Conservation (phyloP, 2,797 vertebrate genomes). For the Galago senegalensis region DNA sequence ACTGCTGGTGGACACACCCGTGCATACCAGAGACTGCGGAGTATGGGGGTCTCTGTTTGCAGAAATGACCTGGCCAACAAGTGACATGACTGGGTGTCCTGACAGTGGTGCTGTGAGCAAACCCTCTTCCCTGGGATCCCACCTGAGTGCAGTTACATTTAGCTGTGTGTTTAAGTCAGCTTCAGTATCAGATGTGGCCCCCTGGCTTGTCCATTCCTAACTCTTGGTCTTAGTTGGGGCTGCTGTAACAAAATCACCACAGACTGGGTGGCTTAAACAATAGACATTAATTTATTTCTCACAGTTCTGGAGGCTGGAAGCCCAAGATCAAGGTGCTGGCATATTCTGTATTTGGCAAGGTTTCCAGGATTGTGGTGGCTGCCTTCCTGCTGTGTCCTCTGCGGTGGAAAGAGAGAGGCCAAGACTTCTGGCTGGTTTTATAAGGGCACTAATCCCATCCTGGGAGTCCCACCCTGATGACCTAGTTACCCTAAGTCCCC, state of each 20-base stretch:
- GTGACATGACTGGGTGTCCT: not conserved
- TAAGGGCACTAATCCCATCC: not conserved
- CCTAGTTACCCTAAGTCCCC: no score
- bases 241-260: not conserved
- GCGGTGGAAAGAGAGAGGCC: not conserved
- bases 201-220: not conserved
- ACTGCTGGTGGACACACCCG: accelerated
- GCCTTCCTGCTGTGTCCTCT: not conserved
- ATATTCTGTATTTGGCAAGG: accelerated
- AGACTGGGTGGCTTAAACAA: not conserved
- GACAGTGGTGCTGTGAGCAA: accelerated
- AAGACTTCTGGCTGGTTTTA: not conserved
- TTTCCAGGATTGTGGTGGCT: accelerated
- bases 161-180: not conserved
- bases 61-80: accelerated
- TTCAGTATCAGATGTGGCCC: accelerated
- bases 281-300: no score
- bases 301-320: not conserved
- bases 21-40: not conserved
- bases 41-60: accelerated
- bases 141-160: not conserved
- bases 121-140: not conserved
- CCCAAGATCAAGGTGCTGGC: not conserved
- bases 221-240: not conserved
- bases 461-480: accelerated